These are phyloP conservation scores for Sphaerophoria rueppellii DNA, from an alignment of 2,888 invertebrate genomes.

Conservation along the genomic window DNA sequence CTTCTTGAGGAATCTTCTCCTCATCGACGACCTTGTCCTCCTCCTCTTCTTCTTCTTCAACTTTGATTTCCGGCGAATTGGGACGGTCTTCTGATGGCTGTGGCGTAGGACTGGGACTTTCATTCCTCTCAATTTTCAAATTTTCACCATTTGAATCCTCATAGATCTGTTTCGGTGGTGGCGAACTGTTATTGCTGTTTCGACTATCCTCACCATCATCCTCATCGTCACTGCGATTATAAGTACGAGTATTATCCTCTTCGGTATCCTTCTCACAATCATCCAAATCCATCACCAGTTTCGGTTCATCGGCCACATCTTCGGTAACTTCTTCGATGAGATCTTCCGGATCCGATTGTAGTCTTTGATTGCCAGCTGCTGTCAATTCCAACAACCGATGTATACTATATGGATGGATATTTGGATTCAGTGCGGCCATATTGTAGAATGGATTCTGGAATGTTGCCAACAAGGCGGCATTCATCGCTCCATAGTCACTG, in stretches of 20 bases:
- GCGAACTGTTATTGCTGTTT: conserved; percentile 62
- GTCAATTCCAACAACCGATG: conserved; percentile 81
- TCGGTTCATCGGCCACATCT: conserved; percentile 84
- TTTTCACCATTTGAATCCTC: conserved; percentile 65
- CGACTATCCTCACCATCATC: conserved; percentile 67
- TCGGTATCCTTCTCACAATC: conserved; percentile 83
- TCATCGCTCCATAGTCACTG: conserved; percentile 84
- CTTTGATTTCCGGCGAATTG: conserved; percentile 76
- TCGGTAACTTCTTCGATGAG: conserved; percentile 85
- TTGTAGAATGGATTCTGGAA: conserved; percentile 81
- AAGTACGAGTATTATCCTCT: conserved; percentile 83
- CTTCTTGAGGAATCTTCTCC: conserved; percentile 77
- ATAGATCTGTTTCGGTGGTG: conserved; percentile 53
- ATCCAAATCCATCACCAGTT: conserved; percentile 88
- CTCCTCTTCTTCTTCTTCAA: conserved; percentile 65
- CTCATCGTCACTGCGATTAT: conserved; percentile 63
- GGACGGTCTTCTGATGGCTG: conserved; percentile 83
- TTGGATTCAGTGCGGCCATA: conserved; percentile 80
- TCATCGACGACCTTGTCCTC: background rate
- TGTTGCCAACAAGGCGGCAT: conserved; percentile 84
- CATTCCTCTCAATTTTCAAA: conserved; percentile 36
- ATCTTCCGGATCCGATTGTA: conserved; percentile 84
- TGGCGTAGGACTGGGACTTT: conserved; percentile 47
- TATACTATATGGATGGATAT: conserved; percentile 81
- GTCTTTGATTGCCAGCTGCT: conserved; percentile 80